Conservation (phyloP, 2,113 vertebrate species). For the Plectropomus leopardus region DNA sequence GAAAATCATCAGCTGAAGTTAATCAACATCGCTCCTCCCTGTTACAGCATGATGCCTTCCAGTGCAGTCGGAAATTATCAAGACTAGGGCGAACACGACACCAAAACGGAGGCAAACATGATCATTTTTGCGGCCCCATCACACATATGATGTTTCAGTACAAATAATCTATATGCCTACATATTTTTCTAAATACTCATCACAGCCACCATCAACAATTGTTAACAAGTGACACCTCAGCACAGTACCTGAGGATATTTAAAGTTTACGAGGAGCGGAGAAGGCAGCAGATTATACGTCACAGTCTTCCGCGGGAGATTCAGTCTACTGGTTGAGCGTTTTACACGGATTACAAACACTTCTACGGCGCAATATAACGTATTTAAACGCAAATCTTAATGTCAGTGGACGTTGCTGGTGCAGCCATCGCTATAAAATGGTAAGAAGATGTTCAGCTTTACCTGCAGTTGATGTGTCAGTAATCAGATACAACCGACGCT, state of each 20-base stretch:
- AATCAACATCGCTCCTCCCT: background rate
- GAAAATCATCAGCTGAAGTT: background rate
- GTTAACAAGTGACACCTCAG: background rate
- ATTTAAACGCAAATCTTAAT: background rate
- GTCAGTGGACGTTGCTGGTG: background rate
- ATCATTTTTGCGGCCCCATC: too few relatives aligned
- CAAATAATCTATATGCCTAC: accelerated
- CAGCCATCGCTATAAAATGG: conserved; percentile 49
- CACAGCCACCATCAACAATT: background rate
- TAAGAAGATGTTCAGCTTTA: conserved; percentile 25
- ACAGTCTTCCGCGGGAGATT: conserved; percentile 71
- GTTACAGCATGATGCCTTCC: conserved; percentile 37
- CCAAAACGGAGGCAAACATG: background rate
- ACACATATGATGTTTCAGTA: background rate
- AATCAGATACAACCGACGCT: background rate
- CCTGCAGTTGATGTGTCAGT: background rate
- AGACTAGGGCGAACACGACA: accelerated
- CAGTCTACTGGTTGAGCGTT: background rate
- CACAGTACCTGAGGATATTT: accelerated
- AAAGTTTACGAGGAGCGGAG: accelerated
- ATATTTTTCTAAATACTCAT: background rate
- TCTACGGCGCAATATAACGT: accelerated
- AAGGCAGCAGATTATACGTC: conserved; percentile 27
- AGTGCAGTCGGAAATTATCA: accelerated
- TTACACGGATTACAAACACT: background rate